These are phyloP conservation scores for Myotis myotis DNA, from an alignment of 2,797 vertebrate genomes.

Conservation along the genomic window DNA sequence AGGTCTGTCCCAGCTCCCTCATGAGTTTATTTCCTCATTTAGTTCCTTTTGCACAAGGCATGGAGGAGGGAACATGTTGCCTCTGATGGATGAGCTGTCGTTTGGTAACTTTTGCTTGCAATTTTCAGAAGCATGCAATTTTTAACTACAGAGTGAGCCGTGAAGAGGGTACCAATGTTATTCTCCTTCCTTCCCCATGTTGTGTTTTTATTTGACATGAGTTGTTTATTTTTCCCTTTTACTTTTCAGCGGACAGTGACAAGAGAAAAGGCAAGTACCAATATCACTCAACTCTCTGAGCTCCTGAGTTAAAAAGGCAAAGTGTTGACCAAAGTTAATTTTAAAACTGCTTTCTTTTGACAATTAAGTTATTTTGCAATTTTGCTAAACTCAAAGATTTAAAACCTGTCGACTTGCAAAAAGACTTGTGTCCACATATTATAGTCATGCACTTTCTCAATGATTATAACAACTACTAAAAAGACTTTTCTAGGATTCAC, in stretches of 20 bases:
- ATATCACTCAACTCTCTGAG: no score
- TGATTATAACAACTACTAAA: no score
- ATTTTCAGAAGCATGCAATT: not conserved
- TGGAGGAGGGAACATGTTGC: not conserved
- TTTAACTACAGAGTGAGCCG: not conserved
- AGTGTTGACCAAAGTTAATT: no score
- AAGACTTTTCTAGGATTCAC: no score
- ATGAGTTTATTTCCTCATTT: not conserved
- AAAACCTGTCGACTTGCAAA: no score
- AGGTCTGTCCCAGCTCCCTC: not conserved
- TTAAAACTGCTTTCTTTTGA: no score
- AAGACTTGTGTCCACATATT: fast-evolving
- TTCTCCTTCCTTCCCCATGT: not conserved
- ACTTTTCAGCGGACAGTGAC: not conserved
- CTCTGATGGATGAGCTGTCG: not conserved
- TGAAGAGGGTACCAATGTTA: not conserved
- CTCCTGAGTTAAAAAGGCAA: no score
- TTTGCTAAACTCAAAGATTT: no score
- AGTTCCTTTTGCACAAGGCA: not conserved
- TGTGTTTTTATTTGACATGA: not conserved
- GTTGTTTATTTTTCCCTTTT: not conserved
- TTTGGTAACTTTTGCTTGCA: not conserved
- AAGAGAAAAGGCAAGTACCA: not conserved
- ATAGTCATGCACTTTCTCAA: no score
- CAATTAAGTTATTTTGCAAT: no score